Base-by-base conservation (phyloP, 2,797 vertebrate species). In the Aldrovandia affinis region DNA sequence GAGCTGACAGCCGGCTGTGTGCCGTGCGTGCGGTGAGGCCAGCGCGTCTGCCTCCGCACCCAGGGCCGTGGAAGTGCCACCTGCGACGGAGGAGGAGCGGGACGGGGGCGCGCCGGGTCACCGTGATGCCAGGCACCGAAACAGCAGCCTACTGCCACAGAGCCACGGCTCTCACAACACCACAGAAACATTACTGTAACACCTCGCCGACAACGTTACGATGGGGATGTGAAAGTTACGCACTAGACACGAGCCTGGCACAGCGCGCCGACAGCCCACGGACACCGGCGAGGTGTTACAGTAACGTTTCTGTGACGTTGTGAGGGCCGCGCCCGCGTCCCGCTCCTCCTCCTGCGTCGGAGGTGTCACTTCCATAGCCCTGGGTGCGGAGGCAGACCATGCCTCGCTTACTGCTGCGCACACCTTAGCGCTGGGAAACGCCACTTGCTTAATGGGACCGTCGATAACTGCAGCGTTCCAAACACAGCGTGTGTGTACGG, bases 391-490 rank as follows among this genome's bases (percentile, higher is more conserved):
- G 68, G 1, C 2, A 2, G 3, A 12, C 65, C 39, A 77, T 39
- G n/a, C 39, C 73, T 77, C 73, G 47, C 20, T 47, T 20, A 77
- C 73, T n/a, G 42, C 73, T 5, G 10, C 10, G 28, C 73, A 12
- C 22, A 14, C 73, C 2, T 25, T 47, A 12, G n/a, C n/a, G 39
- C 73, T 1, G 73, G 73, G 73, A 47, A 47, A 77, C 73, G 10
- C 42, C 18, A 77, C 47, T 77, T 44, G 20, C 73, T 77, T 77
- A 44, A 77, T 77, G 42, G 73, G 28, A 39, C 73, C n/a, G 42
- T 77, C 42, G n/a, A n/a, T 47, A 39, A 77, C 73, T 77, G 20
- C 73, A n/a, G 73, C 59, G n/a, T 63, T n/a, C n/a, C n/a, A n/a
- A n/a, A n/a, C n/a, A n/a, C n/a, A n/a, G n/a, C n/a, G n/a, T n/a